Base-by-base conservation (phyloP, 2,797 vertebrate genomes). In the Streptopelia turtur region DNA sequence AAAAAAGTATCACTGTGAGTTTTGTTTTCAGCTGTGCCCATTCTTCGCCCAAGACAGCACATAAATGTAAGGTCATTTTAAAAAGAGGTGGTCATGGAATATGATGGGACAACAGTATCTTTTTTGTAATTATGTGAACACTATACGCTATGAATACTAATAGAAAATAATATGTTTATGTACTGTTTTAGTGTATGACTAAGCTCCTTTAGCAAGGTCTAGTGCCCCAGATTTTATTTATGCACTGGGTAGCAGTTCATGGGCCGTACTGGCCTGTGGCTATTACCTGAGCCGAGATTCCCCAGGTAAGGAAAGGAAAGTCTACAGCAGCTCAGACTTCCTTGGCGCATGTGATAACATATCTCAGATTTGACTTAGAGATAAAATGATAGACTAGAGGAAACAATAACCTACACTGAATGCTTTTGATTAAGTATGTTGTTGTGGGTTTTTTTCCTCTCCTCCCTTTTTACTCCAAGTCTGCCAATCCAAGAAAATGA, bases 401-500 rank as follows among this genome's bases (percentile, higher is more conserved):
- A 77, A 85, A 37, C 22, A 74, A 45, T 22, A 69, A 24, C 11
- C 22, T 81, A 12, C 20, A 21, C 2, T 13, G 72, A 86, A 30
- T 6, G 10, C 81, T 55, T 75, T n/a, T 13, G 87, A 85, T 74
- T 52, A 83, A 86, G 5, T 27, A 35, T 64, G 33, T 64, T 22
- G 47, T 61, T 25, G 37, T 64, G 22, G 22, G 49, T 23, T 60
- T 35, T 47, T 13, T 3, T 6, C 24, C 28, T 72, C 60, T 74
- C 31, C 18, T 71, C 10, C n/a, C 30, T 68, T 93, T 80, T 76
- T 11, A 10, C 9, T 50, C 16, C 28, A 49, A 50, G 59, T 50
- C 59, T 79, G 22, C 74, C 84, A 83, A 82, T 5, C 33, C 52
- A 90, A 91, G 75, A 75, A 96, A 61, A 89, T 79, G 8, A 91